Base-by-base conservation (phyloP, 2,888 invertebrate species). In the Xanthostigma xanthostigma region DNA sequence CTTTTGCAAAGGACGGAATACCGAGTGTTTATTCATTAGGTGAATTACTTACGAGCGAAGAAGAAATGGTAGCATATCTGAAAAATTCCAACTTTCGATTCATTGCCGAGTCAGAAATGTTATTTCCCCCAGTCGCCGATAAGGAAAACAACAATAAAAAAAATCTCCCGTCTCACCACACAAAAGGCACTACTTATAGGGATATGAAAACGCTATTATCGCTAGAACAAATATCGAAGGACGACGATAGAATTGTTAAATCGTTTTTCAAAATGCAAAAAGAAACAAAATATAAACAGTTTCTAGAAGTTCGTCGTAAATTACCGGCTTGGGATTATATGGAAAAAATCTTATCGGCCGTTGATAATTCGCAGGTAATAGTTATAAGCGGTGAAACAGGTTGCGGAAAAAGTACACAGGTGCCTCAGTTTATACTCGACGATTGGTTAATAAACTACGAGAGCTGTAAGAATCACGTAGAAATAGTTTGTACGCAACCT, bases 391-490 rank as follows among this genome's bases (percentile, higher is more conserved):
- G 89, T 3, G 87, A 87, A 63, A 89, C 89, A 1, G 89, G 88
- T 1, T 88, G 86, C 57, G 88, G 87, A 44, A 88, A 88, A 65
- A 84, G 83, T 60, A 85, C 85, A 0, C 84, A 94, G 77, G 83
- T 95, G n/a, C 93, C 94, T 0, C 95, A 96, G 65, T 93, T 87
- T 66, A 79, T 96, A 42, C 64, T 96, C 34, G 95, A 96, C 61
- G 78, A 91, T 51, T 91, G 89, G 81, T 66, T 92, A 45, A 66
- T 72, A 2, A 78, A 78, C 53, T 64, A 64, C 9, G 59, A 62
- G 13, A 71, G 69, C 1, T 27, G 27, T 27, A 67, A 72, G 10
- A 68, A 75, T 9, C 85, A 86, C 51, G 78, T 89, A 4, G 84
- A 92, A 60, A 85, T 96, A 41, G 75, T 95, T 44, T 93, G 93